Conservation (phyloP, 2,797 vertebrate species). For the Loriculus beryllinus region DNA sequence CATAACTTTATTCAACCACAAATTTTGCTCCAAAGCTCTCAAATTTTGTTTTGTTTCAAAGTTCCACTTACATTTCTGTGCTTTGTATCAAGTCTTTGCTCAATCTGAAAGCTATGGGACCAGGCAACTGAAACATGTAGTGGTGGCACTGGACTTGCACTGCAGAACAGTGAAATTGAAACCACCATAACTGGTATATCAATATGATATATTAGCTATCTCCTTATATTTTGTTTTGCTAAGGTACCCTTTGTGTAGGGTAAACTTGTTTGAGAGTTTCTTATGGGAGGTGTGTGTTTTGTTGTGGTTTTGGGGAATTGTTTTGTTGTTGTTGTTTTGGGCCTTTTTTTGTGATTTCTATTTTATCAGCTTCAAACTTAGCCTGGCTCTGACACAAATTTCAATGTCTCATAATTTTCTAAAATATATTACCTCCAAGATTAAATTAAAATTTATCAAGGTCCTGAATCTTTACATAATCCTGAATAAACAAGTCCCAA, state of each 20-base stretch:
- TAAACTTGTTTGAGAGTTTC: not conserved
- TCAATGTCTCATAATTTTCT: not conserved
- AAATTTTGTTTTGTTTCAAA: not conserved
- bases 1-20: not conserved
- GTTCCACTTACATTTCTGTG: not conserved
- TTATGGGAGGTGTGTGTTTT: not conserved
- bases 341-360: not conserved
- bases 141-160: not conserved
- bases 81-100: not conserved
- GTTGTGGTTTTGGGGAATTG: rapidly evolving
- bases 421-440: not conserved
- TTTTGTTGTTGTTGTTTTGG: not conserved
- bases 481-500: not conserved
- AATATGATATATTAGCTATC: not conserved
- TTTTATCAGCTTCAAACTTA: not conserved
- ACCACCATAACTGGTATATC: not conserved
- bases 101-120: not conserved
- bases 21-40: not conserved
- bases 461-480: not conserved
- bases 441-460: not conserved
- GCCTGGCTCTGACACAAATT: not conserved
- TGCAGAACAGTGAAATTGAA: not conserved
- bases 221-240: not conserved
- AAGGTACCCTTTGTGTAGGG: not conserved
- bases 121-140: not conserved